phyloP scores from a whole-genome alignment of 2,888 invertebrate genomes.

The Agrypnus murinus region DNA sequence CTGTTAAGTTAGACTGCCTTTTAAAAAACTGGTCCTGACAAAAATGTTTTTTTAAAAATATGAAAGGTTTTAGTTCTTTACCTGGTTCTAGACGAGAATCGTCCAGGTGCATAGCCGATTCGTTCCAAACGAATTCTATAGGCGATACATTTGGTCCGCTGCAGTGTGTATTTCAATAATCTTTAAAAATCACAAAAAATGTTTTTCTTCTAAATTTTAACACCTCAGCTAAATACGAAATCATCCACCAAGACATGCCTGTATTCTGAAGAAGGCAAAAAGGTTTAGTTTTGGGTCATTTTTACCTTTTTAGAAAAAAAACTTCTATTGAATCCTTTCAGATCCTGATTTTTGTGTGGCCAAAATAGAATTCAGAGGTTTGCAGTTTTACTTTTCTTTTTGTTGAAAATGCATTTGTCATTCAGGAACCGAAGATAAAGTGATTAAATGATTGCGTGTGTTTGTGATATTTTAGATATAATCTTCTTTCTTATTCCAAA shows the following conservation, averaged over 20 bases:
- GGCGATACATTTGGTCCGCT: constrained; percentile 22
- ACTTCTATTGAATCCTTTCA: constrained; percentile 45
- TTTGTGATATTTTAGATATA: constrained; percentile 12
- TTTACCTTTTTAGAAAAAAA: constrained; percentile 39
- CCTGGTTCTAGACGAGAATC: constrained; percentile 52
- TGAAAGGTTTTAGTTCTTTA: constrained; percentile 54
- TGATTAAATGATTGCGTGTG: constrained; percentile 40
- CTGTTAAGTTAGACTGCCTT: constrained; percentile 40
- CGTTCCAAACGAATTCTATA: constrained; percentile 22
- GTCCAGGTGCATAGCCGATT: constrained; percentile 22
- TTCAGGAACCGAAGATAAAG: constrained; percentile 45
- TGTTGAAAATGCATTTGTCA: constrained; percentile 52
- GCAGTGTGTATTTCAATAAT: constrained; percentile 58
- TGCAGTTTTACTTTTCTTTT: constrained; percentile 16
- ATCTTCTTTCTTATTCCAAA: too few relatives aligned
- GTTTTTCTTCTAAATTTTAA: constrained; percentile 57
- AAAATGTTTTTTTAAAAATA: constrained; percentile 54
- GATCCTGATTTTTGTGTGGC: constrained; percentile 41
- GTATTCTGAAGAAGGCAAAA: constrained; percentile 33
- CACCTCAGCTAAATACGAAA: constrained; percentile 56
- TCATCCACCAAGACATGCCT: constrained; percentile 36
- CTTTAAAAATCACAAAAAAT: constrained; percentile 59
- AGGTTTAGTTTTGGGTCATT: constrained; percentile 46
- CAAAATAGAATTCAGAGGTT: constrained; percentile 23
- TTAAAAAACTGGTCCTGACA: constrained; percentile 51